Conservation (phyloP, 2,797 vertebrate species). For the Coregonus ussuriensis region DNA sequence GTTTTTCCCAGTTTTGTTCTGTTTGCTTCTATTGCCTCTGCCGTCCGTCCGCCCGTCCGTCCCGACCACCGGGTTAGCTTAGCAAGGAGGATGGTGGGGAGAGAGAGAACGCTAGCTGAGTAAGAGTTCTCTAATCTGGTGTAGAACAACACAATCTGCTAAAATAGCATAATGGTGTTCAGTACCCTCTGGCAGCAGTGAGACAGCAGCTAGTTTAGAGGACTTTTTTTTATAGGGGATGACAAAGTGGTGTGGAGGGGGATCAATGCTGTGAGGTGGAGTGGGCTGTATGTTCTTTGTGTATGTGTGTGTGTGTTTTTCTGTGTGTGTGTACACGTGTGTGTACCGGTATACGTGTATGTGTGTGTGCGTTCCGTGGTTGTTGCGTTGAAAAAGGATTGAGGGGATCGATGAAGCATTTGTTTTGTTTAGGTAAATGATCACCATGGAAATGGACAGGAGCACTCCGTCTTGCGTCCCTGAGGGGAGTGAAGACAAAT, state of each 20-base stretch:
- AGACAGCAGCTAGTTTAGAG: conserved; percentile 21
- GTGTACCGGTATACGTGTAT: conserved; percentile 5
- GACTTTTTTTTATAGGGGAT: conserved; percentile 50
- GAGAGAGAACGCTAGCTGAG: conserved; percentile 15
- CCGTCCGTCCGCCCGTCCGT: not conserved
- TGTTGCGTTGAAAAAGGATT: conserved; percentile 32
- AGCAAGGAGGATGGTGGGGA: conserved; percentile 15
- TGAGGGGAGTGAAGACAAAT: conserved; percentile 69
- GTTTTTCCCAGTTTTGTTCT: no score
- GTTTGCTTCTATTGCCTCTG: conserved; percentile 21
- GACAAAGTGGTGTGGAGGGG: conserved; percentile 61
- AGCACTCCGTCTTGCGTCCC: conserved; percentile 67
- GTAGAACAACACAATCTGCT: not conserved
- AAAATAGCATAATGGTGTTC: not conserved
- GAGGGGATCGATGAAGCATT: conserved; percentile 64
- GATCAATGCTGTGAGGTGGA: conserved; percentile 58
- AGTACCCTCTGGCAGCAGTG: conserved; percentile 25
- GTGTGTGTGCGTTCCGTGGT: conserved; percentile 17
- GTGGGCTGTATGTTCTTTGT: conserved; percentile 15
- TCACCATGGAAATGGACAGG: conserved; percentile 62
- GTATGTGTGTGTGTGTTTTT: conserved; percentile 16
- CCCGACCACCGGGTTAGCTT: conserved; percentile 11
- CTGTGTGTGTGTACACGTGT: not conserved
- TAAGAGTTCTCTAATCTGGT: conserved; percentile 38
- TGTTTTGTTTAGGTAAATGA: conserved; percentile 77